Evolutionary conservation across 2,888 invertebrate genomes (phyloP).

Genomic region (Danaus chrysippus): DNA sequence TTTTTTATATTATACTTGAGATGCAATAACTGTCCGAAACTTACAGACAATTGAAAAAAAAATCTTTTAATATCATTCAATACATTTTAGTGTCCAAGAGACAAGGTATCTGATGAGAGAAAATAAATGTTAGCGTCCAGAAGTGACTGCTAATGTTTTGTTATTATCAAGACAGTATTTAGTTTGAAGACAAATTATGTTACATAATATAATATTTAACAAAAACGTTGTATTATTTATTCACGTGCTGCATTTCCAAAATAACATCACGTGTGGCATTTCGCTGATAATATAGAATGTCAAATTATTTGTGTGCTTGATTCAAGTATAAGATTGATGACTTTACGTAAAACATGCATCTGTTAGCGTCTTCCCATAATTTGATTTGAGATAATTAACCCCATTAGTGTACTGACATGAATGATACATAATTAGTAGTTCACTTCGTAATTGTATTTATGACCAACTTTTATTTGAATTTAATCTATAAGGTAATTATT

Average conservation of each 20-base stretch:
- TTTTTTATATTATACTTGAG: too few species aligned
- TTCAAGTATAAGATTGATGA: conserved; percentile 38
- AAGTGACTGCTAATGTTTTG: too few species aligned
- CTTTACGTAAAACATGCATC: conserved; percentile 34
- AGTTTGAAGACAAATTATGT: too few species aligned
- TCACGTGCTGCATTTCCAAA: background rate
- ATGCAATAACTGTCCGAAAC: too few species aligned
- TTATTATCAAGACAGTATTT: too few species aligned
- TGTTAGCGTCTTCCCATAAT: conserved; percentile 36
- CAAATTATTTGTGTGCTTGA: conserved; percentile 35
- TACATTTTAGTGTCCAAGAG: too few species aligned
- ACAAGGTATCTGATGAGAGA: too few species aligned
- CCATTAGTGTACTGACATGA: conserved; percentile 30
- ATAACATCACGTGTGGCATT: conserved; percentile 28
- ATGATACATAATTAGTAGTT: conserved; percentile 15
- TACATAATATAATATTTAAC: too few species aligned
- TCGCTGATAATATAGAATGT: conserved; percentile 32
- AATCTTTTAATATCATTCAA: too few species aligned
- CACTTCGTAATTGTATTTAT: background rate
- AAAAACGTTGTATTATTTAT: background rate
- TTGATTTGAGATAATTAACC: conserved; percentile 36
- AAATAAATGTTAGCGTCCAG: too few species aligned
- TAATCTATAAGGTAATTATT: too few species aligned
- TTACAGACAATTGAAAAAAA: too few species aligned
- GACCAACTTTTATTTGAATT: background rate